A percentile compares a stretch with the other conserved stretches of the same genome.
Conservation (phyloP, 1,140 invertebrate species). For the Belonocnema kinseyi region DNA sequence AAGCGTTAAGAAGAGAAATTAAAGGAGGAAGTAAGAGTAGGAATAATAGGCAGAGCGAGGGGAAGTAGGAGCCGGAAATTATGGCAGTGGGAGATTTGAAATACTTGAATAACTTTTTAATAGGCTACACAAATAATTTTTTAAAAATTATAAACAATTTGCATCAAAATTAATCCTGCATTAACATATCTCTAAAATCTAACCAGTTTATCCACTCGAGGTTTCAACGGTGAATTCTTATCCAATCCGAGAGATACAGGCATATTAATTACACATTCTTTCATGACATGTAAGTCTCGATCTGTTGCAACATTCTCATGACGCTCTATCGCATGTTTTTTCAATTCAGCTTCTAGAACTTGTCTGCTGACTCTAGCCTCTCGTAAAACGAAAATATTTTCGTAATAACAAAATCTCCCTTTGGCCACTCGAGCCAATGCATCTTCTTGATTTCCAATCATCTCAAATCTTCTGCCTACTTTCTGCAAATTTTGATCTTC, state of each 20-base stretch:
- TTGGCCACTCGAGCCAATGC: slow-evolving; percentile 80
- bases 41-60: too few relatives aligned
- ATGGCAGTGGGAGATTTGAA: too few relatives aligned
- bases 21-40: too few relatives aligned
- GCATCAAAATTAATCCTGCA: not conserved
- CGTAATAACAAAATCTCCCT: slow-evolving; percentile 86
- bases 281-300: slow-evolving; percentile 86
- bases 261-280: slow-evolving; percentile 86
- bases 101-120: too few relatives aligned
- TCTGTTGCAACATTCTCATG: slow-evolving; percentile 59
- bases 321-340: slow-evolving; percentile 49
- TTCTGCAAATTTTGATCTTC: slow-evolving; percentile 80
- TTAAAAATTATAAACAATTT: slow-evolving; percentile 6
- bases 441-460: slow-evolving; percentile 76
- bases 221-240: slow-evolving; percentile 87
- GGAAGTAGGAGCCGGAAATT: too few relatives aligned
- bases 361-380: slow-evolving; percentile 79
- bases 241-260: slow-evolving; percentile 87
- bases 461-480: slow-evolving; percentile 82
- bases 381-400: slow-evolving; percentile 84
- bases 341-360: slow-evolving; percentile 62
- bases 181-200: slow-evolving; percentile 36
- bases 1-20: too few relatives aligned
- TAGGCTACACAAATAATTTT: not conserved
- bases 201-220: slow-evolving; percentile 80